A percentile compares a stretch with the other conserved stretches of the same genome.
Evolutionary conservation across 2,113 vertebrate species (phyloP).

Genomic region (Ammodytes dubius): DNA sequence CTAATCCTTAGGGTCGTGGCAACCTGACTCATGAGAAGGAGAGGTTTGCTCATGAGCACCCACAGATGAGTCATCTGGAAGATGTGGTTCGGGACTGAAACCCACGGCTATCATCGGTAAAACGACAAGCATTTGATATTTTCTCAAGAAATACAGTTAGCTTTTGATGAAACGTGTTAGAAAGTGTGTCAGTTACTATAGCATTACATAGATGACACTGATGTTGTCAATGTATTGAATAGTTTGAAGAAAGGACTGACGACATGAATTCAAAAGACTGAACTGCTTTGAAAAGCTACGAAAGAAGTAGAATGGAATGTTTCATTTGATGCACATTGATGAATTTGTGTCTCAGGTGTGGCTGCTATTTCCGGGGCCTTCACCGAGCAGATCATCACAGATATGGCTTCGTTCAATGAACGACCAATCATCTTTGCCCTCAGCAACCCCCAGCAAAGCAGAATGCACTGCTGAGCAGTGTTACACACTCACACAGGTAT

Average conservation of each 20-base stretch:
- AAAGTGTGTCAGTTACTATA: background rate
- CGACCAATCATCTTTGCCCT: conserved; percentile 96
- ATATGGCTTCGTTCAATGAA: conserved; percentile 94
- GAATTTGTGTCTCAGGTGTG: conserved; percentile 86
- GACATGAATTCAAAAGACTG: background rate
- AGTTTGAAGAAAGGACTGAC: background rate
- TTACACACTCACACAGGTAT: conserved; percentile 92
- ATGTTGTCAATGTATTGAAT: background rate
- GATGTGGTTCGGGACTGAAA: conserved; percentile 90
- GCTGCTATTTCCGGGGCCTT: conserved; percentile 95
- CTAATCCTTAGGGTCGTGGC: conserved; percentile 87
- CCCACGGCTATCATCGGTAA: conserved; percentile 96
- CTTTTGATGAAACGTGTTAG: background rate
- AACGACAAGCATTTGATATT: background rate
- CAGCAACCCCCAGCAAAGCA: conserved; percentile 97
- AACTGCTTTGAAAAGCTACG: background rate
- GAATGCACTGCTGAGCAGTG: conserved; percentile 98
- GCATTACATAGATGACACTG: background rate
- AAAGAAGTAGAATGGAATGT: background rate
- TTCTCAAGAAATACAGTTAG: background rate
- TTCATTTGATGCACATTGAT: background rate
- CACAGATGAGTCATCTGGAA: conserved; percentile 90
- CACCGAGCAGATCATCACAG: conserved; percentile 90
- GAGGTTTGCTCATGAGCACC: conserved; percentile 91
- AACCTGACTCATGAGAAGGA: conserved; percentile 92